phyloP scores from a whole-genome alignment of 64 coral and sea anemone species.

The Montipora sp. region DNA sequence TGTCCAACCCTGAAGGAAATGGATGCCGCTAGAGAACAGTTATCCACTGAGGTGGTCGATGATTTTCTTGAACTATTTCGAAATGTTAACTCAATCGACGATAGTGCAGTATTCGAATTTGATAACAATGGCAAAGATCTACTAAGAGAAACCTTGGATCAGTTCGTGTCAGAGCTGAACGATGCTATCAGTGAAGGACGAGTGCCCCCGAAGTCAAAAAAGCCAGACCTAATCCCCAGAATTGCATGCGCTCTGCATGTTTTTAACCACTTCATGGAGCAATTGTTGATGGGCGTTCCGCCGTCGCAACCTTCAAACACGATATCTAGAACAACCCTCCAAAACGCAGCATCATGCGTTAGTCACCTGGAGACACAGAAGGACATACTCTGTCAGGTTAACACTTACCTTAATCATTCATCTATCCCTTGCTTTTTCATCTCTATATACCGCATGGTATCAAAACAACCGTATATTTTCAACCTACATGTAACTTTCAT shows the following conservation, averaged over 20 bases:
- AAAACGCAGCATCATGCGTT: conserved; percentile 11
- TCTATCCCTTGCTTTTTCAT: neutral
- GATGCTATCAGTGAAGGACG: conserved; percentile 26
- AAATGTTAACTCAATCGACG: neutral
- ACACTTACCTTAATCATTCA: neutral
- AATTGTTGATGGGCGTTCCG: neutral
- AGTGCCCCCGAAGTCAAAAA: conserved; percentile 44
- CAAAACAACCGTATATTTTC: no score
- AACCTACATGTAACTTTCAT: no score
- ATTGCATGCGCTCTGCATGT: conserved; percentile 50
- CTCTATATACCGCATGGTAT: neutral
- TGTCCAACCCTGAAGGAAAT: conserved; percentile 32
- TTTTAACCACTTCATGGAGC: conserved; percentile 20
- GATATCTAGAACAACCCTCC: neutral
- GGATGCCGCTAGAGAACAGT: neutral
- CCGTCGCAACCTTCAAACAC: neutral
- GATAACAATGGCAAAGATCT: neutral
- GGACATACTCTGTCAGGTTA: conserved; percentile 51
- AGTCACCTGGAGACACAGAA: conserved; percentile 46
- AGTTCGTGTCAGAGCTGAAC: conserved; percentile 27
- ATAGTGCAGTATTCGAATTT: conserved; percentile 2
- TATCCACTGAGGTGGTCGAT: conserved; percentile 3
- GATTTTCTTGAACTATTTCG: conserved; percentile 11
- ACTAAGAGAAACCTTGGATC: neutral
- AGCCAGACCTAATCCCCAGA: conserved; percentile 33